Evolutionary conservation across 2,888 invertebrate species (phyloP).

Genomic region (Spicauda simplicius): DNA sequence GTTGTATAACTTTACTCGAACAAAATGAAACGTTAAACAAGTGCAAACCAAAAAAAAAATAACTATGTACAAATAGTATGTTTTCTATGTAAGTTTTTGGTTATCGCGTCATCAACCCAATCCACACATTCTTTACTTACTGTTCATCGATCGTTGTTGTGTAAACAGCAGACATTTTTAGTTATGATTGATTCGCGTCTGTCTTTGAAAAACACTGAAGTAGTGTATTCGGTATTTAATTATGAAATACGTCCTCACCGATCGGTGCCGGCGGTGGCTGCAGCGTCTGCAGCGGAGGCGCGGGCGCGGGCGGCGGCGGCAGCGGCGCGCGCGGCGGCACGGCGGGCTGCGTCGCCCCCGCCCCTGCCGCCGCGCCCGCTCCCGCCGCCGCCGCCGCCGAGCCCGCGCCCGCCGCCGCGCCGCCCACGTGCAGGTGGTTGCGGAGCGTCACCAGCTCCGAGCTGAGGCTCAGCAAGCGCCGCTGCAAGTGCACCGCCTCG

Average conservation of each 20-base stretch:
- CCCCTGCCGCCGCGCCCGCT: slow-evolving; percentile 41
- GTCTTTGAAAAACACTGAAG: no score
- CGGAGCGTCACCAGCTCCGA: slow-evolving; percentile 96
- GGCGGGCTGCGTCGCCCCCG: slow-evolving; percentile 55
- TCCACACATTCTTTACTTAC: no score
- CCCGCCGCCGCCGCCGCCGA: slow-evolving; percentile 42
- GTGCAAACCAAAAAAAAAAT: no score
- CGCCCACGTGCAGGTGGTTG: slow-evolving; percentile 93
- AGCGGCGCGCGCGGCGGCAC: slow-evolving; percentile 51
- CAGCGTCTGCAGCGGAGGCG: slow-evolving; percentile 63
- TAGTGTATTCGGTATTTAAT: no score
- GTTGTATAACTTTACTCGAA: background rate
- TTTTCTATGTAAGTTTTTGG: background rate
- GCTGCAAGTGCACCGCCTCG: slow-evolving; percentile 97
- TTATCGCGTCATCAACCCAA: background rate
- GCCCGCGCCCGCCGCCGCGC: slow-evolving; percentile 50
- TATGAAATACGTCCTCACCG: slow-evolving; percentile 48
- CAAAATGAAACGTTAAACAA: background rate
- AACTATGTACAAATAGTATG: no score
- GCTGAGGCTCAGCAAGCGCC: slow-evolving; percentile 94
- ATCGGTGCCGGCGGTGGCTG: slow-evolving; percentile 62
- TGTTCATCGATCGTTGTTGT: no score
- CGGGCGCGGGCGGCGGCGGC: slow-evolving; percentile 69
- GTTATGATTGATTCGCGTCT: no score
- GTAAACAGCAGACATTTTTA: no score